Percentiles rank a stretch among this genome's conserved stretches.
These are phyloP conservation scores for Odontothrips loti DNA, from an alignment of 2,888 invertebrate species.

Conservation along the genomic window DNA sequence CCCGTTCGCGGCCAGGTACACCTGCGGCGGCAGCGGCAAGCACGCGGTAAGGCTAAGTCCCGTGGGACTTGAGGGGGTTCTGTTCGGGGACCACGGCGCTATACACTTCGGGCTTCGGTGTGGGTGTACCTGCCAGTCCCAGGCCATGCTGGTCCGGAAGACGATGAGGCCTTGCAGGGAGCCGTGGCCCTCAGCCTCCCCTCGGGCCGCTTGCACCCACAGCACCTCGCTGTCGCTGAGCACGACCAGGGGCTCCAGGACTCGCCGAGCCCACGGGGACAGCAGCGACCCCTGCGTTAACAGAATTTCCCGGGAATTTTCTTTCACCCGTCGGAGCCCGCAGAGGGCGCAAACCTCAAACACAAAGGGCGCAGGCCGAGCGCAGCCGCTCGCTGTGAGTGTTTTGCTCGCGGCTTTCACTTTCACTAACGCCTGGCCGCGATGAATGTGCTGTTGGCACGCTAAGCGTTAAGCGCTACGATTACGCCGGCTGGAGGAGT, in stretches of 20 bases:
- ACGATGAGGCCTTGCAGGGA: neutral
- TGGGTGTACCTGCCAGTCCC: neutral
- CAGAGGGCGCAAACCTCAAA: neutral
- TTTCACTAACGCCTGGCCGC: no score
- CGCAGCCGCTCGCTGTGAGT: no score
- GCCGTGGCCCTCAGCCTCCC: neutral
- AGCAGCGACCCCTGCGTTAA: neutral
- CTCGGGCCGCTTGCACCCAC: neutral
- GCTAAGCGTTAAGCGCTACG: no score
- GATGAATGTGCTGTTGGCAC: no score
- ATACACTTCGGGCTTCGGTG: neutral
- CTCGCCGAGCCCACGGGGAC: neutral
- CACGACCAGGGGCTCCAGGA: neutral
- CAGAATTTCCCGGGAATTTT: neutral
- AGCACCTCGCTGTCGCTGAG: slow-evolving; percentile 12
- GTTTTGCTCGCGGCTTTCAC: no score
- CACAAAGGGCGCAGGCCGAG: neutral
- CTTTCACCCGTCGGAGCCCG: neutral
- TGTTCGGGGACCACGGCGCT: no score
- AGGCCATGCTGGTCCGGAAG: neutral
- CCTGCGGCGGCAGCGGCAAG: neutral
- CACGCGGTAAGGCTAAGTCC: neutral
- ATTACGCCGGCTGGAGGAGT: no score
- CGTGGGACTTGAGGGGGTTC: neutral
- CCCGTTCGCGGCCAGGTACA: neutral